Evolutionary conservation across 2,888 invertebrate species (phyloP).

Genomic region (Phyto melanocephala): DNA sequence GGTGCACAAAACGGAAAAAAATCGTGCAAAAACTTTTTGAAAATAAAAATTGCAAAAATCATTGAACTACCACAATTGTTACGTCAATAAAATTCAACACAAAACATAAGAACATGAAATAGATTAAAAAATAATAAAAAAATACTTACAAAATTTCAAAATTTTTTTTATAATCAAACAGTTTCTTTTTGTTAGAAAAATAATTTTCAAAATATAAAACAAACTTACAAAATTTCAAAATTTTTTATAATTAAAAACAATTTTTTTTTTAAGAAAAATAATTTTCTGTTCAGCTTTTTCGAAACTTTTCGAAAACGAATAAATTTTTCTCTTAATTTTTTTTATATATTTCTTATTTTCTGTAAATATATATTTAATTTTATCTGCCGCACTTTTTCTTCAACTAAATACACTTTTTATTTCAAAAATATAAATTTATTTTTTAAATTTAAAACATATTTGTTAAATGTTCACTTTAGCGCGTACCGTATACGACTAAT

Average conservation of each 20-base stretch:
- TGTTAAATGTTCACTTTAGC: slow-evolving; percentile 70
- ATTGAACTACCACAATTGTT: slow-evolving; percentile 68
- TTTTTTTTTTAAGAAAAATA: not conserved
- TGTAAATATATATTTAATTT: not conserved
- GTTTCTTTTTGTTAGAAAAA: no score
- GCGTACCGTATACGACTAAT: slow-evolving; percentile 74
- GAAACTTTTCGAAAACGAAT: not conserved
- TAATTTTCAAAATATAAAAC: no score
- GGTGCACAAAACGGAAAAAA: slow-evolving; percentile 33
- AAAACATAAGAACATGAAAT: not conserved
- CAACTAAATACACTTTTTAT: not conserved
- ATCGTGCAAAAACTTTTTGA: slow-evolving; percentile 71
- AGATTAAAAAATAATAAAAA: not conserved
- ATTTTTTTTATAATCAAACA: no score
- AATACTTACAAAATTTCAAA: not conserved
- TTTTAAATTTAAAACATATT: slow-evolving; percentile 1
- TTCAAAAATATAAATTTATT: not conserved
- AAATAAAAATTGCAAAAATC: slow-evolving; percentile 67
- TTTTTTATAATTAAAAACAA: not conserved
- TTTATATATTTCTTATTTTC: not conserved
- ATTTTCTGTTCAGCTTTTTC: not conserved
- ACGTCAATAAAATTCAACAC: not conserved
- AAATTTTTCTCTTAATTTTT: not conserved
- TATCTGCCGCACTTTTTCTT: slow-evolving; percentile 11
- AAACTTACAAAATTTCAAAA: not conserved